Evolutionary conservation across 2,113 vertebrate genomes (phyloP).

Genomic region (Siniperca chuatsi): DNA sequence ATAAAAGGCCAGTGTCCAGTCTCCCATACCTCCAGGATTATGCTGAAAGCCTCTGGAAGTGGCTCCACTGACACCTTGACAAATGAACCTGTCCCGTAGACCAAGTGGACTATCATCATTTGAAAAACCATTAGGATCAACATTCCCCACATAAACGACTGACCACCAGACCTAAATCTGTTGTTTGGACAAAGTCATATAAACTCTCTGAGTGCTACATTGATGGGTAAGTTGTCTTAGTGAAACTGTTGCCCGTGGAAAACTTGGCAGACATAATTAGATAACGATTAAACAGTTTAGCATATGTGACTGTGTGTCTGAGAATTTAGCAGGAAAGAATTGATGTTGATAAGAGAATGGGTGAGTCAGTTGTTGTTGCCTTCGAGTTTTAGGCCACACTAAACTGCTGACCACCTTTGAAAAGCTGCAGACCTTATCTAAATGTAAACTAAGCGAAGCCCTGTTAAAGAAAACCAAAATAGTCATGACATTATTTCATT

Average conservation of each 20-base stretch:
- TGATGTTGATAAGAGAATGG: slow-evolving; percentile 8
- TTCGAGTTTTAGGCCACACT: not conserved
- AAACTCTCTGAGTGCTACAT: slow-evolving; percentile 20
- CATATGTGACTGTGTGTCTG: slow-evolving; percentile 1
- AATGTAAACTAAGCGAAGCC: slow-evolving; percentile 5
- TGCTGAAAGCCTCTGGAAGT: slow-evolving; percentile 28
- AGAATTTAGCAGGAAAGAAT: slow-evolving; percentile 19
- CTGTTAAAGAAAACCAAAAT: not conserved
- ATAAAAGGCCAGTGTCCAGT: slow-evolving; percentile 2
- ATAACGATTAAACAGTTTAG: not conserved
- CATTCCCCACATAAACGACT: slow-evolving; percentile 49
- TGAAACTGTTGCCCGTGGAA: not conserved
- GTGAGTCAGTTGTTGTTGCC: slow-evolving; percentile 19
- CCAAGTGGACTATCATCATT: slow-evolving; percentile 30
- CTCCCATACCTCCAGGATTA: slow-evolving; percentile 31
- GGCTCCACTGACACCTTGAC: slow-evolving; percentile 45
- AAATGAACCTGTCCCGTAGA: slow-evolving; percentile 32
- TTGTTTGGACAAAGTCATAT: slow-evolving; percentile 29
- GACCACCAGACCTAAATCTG: slow-evolving; percentile 36
- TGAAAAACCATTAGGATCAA: slow-evolving; percentile 51
- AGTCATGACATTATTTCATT: not conserved
- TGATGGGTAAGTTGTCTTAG: not conserved
- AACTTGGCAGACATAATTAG: slow-evolving; percentile 9
- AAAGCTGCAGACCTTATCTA: slow-evolving; percentile 6
- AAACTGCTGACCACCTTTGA: not conserved